phyloP scores from a whole-genome alignment of 2,888 invertebrate species.

The Drosophila cognata region DNA sequence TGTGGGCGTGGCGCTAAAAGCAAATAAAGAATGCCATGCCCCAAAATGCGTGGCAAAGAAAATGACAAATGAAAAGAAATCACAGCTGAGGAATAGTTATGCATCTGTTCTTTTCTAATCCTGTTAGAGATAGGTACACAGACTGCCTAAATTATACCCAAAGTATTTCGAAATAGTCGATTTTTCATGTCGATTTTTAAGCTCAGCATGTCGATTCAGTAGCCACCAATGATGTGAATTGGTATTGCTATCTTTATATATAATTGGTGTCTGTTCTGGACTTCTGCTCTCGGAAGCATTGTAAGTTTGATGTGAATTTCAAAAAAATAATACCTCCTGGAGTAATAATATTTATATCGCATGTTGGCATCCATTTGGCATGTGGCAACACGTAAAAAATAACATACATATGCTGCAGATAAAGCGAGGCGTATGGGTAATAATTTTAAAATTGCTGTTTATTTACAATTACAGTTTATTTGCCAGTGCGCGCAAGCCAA shows the following conservation, averaged over 20 bases:
- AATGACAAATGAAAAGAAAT: neutral
- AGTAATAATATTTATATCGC: constrained; percentile 60
- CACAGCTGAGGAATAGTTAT: neutral
- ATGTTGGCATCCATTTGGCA: constrained; percentile 44
- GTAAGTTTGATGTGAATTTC: neutral
- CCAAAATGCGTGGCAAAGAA: constrained; percentile 1
- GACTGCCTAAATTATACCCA: neutral
- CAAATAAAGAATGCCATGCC: neutral
- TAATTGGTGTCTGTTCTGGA: neutral
- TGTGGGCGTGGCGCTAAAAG: constrained; percentile 43
- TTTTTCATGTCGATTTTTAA: neutral
- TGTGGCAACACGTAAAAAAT: constrained; percentile 17
- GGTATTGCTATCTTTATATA: neutral
- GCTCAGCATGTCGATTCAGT: neutral
- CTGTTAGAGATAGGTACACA: neutral
- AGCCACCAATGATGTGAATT: neutral
- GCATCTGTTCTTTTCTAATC: neutral
- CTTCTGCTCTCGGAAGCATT: neutral
- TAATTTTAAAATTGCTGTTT: constrained; percentile 80
- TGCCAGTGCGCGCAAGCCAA: constrained; percentile 19
- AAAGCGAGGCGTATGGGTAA: constrained; percentile 56
- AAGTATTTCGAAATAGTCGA: neutral
- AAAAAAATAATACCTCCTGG: constrained; percentile 31
- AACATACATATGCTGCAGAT: constrained; percentile 66
- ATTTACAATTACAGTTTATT: constrained; percentile 80